These are phyloP conservation scores for Labroides dimidiatus DNA, from an alignment of 2,797 vertebrate species.

Conservation along the genomic window DNA sequence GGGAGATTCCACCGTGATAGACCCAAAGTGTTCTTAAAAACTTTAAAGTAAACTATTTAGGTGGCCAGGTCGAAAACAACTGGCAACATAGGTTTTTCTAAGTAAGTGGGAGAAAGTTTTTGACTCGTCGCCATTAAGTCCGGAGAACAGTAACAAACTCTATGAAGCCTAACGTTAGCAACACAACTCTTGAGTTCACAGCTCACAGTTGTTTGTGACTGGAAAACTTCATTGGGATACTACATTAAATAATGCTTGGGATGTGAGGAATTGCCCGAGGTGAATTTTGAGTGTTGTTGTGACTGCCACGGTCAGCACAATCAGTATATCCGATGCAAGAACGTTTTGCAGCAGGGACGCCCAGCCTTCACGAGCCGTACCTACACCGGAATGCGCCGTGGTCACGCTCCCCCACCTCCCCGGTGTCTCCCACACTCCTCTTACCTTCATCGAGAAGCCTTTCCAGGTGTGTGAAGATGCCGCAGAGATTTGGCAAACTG, in stretches of 20 bases:
- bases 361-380: conserved; percentile 37
- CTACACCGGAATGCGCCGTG: conserved; percentile 60
- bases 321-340: conserved; percentile 11
- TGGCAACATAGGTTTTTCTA: background rate
- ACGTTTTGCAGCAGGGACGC: conserved; percentile 55
- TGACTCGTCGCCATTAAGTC: conserved; percentile 54
- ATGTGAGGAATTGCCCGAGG: background rate
- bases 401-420: conserved; percentile 43
- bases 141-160: conserved; percentile 52
- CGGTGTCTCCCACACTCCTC: conserved; percentile 22
- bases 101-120: conserved; percentile 70
- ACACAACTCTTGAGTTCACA: conserved; percentile 16
- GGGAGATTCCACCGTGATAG: rapidly evolving
- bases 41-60: background rate
- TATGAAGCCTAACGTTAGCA: conserved; percentile 23
- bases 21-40: rapidly evolving
- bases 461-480: conserved; percentile 93
- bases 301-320: background rate
- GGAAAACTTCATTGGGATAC: background rate
- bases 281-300: conserved; percentile 18
- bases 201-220: background rate
- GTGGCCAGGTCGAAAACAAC: rapidly evolving
- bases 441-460: conserved; percentile 98
- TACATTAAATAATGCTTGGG: background rate
- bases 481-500: conserved; percentile 89